Conservation (phyloP, 2,888 invertebrate species). For the Dynastes hyllus region DNA sequence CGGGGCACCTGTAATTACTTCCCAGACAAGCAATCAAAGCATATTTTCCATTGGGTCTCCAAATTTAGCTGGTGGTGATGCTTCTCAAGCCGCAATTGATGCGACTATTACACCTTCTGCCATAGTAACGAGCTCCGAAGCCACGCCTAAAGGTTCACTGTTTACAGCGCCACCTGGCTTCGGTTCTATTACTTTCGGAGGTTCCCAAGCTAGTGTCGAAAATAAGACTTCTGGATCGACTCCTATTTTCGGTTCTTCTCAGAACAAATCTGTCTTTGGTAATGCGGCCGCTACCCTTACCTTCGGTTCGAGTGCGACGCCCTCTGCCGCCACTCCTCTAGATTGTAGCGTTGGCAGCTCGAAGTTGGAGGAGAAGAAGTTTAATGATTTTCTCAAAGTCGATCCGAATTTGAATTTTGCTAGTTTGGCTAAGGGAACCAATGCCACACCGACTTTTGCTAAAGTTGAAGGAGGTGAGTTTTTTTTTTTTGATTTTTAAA, state of each 20-base stretch:
- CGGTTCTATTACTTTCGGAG: conserved; percentile 11
- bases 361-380: conserved; percentile 32
- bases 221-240: conserved; percentile 15
- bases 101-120: neutral
- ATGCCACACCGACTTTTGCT: conserved; percentile 54
- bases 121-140: neutral
- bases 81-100: neutral
- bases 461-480: conserved; percentile 46
- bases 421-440: conserved; percentile 63
- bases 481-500: neutral
- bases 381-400: conserved; percentile 61
- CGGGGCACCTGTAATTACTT: neutral
- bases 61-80: neutral
- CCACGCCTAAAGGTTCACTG: neutral
- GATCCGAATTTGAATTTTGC: conserved; percentile 67
- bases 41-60: neutral
- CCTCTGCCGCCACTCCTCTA: conserved; percentile 11
- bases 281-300: conserved; percentile 39
- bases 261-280: conserved; percentile 19
- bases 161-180: neutral
- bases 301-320: conserved; percentile 48
- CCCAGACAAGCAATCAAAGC: neutral
- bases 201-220: neutral
- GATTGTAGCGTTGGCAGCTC: conserved; percentile 31
- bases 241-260: conserved; percentile 23